phyloP scores from a whole-genome alignment of 1,140 invertebrate genomes.

The Drosophila takahashii region DNA sequence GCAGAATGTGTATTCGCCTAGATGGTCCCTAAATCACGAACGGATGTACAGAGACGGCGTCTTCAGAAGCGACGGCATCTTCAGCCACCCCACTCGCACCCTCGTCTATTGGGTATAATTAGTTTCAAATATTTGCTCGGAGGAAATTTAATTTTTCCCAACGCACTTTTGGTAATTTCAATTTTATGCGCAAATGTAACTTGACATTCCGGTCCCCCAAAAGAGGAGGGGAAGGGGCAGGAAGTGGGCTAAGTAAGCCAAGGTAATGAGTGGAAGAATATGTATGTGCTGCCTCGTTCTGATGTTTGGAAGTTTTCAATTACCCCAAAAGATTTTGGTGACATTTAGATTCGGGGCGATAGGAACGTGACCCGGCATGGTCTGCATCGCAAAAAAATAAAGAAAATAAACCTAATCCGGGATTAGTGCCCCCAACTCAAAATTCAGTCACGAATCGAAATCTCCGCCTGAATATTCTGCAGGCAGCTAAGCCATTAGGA shows the following conservation, averaged over 20 bases:
- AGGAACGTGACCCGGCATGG: slow-evolving; percentile 42
- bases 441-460: slow-evolving; percentile 14
- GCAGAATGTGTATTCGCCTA: slow-evolving; percentile 42
- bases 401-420: slow-evolving; percentile 20
- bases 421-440: slow-evolving; percentile 28
- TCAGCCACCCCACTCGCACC: slow-evolving; percentile 28
- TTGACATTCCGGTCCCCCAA: slow-evolving; percentile 33
- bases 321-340: slow-evolving; percentile 37
- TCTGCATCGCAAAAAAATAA: slow-evolving; percentile 1
- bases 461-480: slow-evolving; percentile 21
- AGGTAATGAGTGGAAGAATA: slow-evolving; percentile 33
- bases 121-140: slow-evolving; percentile 80
- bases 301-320: slow-evolving; percentile 48
- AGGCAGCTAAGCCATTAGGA: slow-evolving; percentile 37
- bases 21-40: slow-evolving; percentile 63
- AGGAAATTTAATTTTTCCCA: slow-evolving; percentile 75
- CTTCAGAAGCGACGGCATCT: slow-evolving; percentile 15
- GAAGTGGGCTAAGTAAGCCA: slow-evolving; percentile 28
- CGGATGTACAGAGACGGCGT: slow-evolving; percentile 68
- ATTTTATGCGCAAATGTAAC: slow-evolving; percentile 54
- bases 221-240: slow-evolving; percentile 1
- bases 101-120: slow-evolving; percentile 80
- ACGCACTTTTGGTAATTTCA: slow-evolving; percentile 68
- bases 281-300: slow-evolving; percentile 7
- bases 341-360: slow-evolving; percentile 41